These are phyloP conservation scores for Festucalex cinctus DNA, from an alignment of 2,113 vertebrate species.

Conservation along the genomic window DNA sequence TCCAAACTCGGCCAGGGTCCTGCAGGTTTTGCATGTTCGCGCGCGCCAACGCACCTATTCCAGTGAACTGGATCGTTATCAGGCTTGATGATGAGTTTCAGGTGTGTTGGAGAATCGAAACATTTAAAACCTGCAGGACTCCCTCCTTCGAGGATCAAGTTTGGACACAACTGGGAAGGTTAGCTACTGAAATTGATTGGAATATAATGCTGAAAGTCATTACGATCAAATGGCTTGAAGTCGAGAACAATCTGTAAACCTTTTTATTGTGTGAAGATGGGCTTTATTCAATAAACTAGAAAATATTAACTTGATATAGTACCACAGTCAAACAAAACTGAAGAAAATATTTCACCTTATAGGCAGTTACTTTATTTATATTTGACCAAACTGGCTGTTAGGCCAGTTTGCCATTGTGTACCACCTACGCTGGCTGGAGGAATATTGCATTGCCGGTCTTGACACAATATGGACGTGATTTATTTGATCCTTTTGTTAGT, in stretches of 20 bases:
- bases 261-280: not conserved
- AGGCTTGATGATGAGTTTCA: no score
- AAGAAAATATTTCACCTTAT: not conserved
- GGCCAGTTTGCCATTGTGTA: not conserved
- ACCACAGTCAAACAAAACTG: not conserved
- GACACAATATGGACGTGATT: slow-evolving; percentile 1
- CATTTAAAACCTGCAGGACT: no score
- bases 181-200: not conserved
- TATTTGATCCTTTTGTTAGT: not conserved
- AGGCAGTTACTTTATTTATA: not conserved
- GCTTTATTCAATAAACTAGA: not conserved
- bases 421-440: not conserved
- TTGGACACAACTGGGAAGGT: not conserved
- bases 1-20: no score
- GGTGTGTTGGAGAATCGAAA: no score
- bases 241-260: not conserved
- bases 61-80: no score
- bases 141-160: no score
- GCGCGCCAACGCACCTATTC: no score
- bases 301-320: not conserved
- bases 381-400: not conserved
- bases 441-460: not conserved
- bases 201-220: not conserved
- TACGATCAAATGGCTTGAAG: not conserved
- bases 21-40: no score